Evolutionary conservation across 2,113 vertebrate species (phyloP).

Genomic region (Anser cygnoides): DNA sequence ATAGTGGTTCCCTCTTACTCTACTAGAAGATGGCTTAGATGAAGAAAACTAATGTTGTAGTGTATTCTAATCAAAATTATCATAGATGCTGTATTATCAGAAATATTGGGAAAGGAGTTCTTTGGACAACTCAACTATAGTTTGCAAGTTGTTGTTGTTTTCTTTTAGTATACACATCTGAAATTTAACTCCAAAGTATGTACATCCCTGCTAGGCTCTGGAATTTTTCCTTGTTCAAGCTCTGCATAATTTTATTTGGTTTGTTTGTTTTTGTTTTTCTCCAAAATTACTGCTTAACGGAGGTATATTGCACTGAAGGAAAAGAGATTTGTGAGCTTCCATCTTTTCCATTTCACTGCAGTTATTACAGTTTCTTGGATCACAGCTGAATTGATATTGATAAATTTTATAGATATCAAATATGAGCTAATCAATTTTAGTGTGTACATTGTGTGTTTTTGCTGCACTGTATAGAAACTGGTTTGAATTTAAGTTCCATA

Average conservation of each 20-base stretch:
- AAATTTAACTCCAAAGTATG: background rate
- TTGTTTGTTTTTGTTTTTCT: background rate
- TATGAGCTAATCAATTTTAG: background rate
- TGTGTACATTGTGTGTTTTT: background rate
- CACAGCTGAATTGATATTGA: background rate
- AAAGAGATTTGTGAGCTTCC: background rate
- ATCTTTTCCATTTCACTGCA: background rate
- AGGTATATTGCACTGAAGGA: background rate
- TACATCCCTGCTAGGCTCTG: background rate
- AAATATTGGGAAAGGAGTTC: background rate
- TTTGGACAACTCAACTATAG: background rate
- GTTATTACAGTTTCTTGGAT: background rate
- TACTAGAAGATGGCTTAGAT: background rate
- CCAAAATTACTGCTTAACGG: background rate
- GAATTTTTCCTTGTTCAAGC: background rate
- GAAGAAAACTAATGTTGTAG: background rate
- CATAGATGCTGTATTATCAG: background rate
- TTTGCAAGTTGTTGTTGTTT: background rate
- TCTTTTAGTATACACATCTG: background rate
- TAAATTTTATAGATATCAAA: background rate
- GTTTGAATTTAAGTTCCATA: background rate
- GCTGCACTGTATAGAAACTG: background rate
- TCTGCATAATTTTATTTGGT: background rate
- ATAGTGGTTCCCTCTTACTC: background rate
- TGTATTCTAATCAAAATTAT: background rate